These are phyloP conservation scores for Andrena chrysosceles DNA, from an alignment of 2,888 invertebrate genomes.

Conservation along the genomic window DNA sequence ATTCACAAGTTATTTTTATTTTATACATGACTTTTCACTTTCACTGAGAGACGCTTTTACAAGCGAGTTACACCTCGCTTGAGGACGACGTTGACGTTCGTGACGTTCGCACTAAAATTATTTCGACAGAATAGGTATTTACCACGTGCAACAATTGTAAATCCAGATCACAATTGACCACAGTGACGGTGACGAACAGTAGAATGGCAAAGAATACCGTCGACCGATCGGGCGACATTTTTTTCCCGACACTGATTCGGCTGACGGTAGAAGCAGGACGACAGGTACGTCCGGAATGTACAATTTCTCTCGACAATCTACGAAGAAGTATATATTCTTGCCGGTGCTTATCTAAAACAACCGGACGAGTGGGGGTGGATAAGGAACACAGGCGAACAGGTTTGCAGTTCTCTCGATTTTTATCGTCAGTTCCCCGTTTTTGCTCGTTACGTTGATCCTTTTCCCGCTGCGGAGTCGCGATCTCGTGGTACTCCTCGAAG, in stretches of 20 bases:
- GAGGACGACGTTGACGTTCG: neutral
- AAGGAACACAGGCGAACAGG: constrained; percentile 73
- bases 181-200: neutral
- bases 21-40: neutral
- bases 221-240: constrained; percentile 40
- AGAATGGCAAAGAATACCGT: constrained; percentile 13
- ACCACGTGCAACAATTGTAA: constrained; percentile 81
- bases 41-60: neutral
- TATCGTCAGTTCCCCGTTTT: constrained; percentile 65
- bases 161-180: constrained; percentile 64
- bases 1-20: neutral
- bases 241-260: neutral
- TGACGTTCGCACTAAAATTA: no score
- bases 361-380: constrained; percentile 72
- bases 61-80: neutral
- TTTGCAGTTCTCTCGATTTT: constrained; percentile 72
- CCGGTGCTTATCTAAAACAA: constrained; percentile 69
- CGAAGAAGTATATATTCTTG: constrained; percentile 71
- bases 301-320: constrained; percentile 75
- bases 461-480: constrained; percentile 44
- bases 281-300: constrained; percentile 66
- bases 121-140: constrained; percentile 51
- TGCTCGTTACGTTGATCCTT: constrained; percentile 65
- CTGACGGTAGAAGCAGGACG: constrained; percentile 43
- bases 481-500: constrained; percentile 54